Percentiles rank a stretch among this genome's conserved stretches.
Evolutionary conservation across 2,888 invertebrate species (phyloP).

Genomic region (Lymantria dispar): DNA sequence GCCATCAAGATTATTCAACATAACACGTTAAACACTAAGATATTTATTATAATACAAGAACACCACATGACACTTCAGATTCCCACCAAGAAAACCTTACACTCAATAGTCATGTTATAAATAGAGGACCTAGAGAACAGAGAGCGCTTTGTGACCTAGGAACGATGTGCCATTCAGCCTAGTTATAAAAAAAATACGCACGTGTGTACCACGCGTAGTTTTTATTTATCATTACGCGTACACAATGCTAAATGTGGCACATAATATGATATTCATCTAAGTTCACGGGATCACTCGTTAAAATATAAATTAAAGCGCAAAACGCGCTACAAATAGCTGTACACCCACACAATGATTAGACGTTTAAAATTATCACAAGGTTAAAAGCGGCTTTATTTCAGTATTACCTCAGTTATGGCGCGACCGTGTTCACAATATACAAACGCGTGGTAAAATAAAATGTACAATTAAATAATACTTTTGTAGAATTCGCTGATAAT

Average conservation of each 20-base stretch:
- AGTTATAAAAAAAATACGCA: too few relatives aligned
- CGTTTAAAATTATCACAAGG: conserved; percentile 35
- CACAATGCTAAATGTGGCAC: conserved; percentile 23
- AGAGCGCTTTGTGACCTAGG: too few relatives aligned
- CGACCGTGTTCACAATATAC: conserved; percentile 5
- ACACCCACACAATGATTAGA: conserved; percentile 23
- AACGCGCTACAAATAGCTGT: conserved; percentile 37
- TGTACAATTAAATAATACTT: background rate
- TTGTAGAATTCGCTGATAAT: background rate
- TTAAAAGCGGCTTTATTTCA: conserved; percentile 35
- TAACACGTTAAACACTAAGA: too few relatives aligned
- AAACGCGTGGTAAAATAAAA: conserved; percentile 14
- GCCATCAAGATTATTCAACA: too few relatives aligned
- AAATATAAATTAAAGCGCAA: conserved; percentile 24
- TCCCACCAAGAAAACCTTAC: too few relatives aligned
- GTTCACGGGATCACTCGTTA: conserved; percentile 49
- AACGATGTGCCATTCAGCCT: too few relatives aligned
- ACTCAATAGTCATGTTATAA: too few relatives aligned
- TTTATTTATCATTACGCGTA: too few relatives aligned
- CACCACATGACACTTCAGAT: too few relatives aligned
- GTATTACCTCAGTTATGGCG: conserved; percentile 24
- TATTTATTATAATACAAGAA: too few relatives aligned
- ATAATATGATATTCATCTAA: conserved; percentile 28
- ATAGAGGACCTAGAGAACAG: too few relatives aligned
- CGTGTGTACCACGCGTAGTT: too few relatives aligned